phyloP scores from a whole-genome alignment of 2,888 invertebrate species.

The Heliconius cydno region DNA sequence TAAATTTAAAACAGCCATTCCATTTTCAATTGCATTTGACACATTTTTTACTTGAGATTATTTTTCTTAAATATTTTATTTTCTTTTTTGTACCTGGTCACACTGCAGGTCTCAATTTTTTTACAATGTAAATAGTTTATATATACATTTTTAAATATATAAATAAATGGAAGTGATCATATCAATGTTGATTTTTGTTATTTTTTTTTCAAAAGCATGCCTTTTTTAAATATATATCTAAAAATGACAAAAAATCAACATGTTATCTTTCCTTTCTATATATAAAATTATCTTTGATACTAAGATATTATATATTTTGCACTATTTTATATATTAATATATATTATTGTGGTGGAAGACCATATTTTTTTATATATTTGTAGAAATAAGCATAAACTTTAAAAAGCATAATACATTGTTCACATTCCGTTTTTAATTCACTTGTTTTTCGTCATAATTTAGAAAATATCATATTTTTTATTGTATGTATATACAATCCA shows the following conservation, averaged over 20 bases:
- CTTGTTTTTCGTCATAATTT: neutral
- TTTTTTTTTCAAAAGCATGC: neutral
- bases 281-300: neutral
- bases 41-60: neutral
- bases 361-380: slow-evolving; percentile 46
- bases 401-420: slow-evolving; percentile 39
- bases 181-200: neutral
- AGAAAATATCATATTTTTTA: neutral
- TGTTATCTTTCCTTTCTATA: neutral
- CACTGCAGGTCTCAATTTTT: slow-evolving; percentile 42
- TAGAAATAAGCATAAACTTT: slow-evolving; percentile 33
- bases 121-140: slow-evolving; percentile 44
- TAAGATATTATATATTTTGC: slow-evolving; percentile 13
- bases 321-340: slow-evolving; percentile 8
- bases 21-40: slow-evolving; percentile 5
- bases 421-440: slow-evolving; percentile 37
- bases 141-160: slow-evolving; percentile 8
- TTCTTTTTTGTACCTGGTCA: slow-evolving; percentile 41
- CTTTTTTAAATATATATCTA: neutral
- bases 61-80: slow-evolving; percentile 9
- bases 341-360: slow-evolving; percentile 41
- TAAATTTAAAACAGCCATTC: slow-evolving; percentile 2
- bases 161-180: neutral
- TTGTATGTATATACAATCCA: neutral
- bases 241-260: neutral